Conservation (phyloP, 2,888 invertebrate species). For the Caenorhabditis japonica region DNA sequence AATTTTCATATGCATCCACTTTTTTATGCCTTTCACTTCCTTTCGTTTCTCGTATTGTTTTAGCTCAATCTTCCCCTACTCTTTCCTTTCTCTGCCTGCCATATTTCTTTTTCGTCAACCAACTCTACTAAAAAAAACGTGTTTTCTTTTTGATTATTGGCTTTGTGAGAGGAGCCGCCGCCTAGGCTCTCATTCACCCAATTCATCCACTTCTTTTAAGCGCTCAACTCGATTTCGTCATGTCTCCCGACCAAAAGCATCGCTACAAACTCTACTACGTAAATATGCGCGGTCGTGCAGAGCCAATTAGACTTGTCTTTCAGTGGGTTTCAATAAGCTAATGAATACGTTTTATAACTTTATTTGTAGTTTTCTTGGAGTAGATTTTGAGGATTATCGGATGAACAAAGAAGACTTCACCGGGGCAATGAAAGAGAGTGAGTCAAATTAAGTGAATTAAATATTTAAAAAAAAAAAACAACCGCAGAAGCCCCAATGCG, state of each 20-base stretch:
- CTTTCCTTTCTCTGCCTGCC: slow-evolving; percentile 2
- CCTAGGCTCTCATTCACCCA: background rate
- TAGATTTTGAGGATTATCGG: slow-evolving; percentile 53
- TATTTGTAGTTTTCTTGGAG: slow-evolving; percentile 36
- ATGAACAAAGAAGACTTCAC: slow-evolving; percentile 39
- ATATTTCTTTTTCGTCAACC: slow-evolving; percentile 1
- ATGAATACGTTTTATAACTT: background rate
- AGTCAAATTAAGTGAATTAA: slow-evolving; percentile 8
- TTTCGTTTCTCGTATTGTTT: slow-evolving; percentile 4
- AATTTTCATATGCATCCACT: slow-evolving; percentile 2
- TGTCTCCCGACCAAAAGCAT: slow-evolving; percentile 51
- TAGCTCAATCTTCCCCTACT: slow-evolving; percentile 19
- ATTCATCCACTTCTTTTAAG: background rate
- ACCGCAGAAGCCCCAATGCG: slow-evolving; percentile 51
- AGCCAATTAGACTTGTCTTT: slow-evolving; percentile 53
- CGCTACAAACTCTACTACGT: slow-evolving; percentile 47
- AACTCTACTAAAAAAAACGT: no score
- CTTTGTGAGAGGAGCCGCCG: slow-evolving; percentile 30
- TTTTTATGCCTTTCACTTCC: slow-evolving; percentile 3
- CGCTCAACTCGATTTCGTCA: slow-evolving; percentile 7
- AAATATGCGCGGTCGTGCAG: slow-evolving; percentile 48
- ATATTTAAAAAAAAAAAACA: background rate
- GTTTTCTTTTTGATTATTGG: slow-evolving; percentile 50
- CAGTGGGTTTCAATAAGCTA: slow-evolving; percentile 11
- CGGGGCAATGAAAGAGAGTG: slow-evolving; percentile 34